phyloP scores from a whole-genome alignment of 2,113 vertebrate genomes.

The Callorhinus ursinus region DNA sequence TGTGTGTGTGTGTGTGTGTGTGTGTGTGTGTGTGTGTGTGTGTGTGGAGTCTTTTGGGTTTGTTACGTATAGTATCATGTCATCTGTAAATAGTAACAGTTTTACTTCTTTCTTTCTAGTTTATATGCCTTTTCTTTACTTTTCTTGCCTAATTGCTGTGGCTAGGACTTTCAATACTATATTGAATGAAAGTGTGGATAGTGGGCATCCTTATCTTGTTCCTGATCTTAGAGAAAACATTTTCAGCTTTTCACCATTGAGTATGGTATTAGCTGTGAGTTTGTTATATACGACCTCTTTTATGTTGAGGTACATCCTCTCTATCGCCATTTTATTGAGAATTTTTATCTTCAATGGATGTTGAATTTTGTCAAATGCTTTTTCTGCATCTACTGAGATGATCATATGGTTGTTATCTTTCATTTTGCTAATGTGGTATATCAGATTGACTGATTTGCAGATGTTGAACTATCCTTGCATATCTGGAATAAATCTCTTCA shows the following conservation, averaged over 20 bases:
- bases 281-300: not conserved
- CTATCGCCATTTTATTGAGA: not conserved
- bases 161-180: not conserved
- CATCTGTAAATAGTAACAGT: not conserved
- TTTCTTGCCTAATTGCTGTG: not conserved
- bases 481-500: not conserved
- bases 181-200: not conserved
- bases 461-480: not conserved
- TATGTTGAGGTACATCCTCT: not conserved
- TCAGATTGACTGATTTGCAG: not conserved
- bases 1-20: too few species aligned
- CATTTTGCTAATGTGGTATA: not conserved
- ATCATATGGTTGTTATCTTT: not conserved
- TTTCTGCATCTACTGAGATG: not conserved
- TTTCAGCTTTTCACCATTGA: not conserved
- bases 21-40: too few species aligned
- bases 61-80: not conserved
- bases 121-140: not conserved
- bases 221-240: not conserved
- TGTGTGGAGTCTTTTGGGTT: not conserved
- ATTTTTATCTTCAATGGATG: not conserved
- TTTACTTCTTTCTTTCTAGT: not conserved
- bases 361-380: not conserved
- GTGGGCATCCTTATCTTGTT: not conserved
- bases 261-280: not conserved